phyloP scores from a whole-genome alignment of 2,888 invertebrate species.

The Drosophila basisetae region DNA sequence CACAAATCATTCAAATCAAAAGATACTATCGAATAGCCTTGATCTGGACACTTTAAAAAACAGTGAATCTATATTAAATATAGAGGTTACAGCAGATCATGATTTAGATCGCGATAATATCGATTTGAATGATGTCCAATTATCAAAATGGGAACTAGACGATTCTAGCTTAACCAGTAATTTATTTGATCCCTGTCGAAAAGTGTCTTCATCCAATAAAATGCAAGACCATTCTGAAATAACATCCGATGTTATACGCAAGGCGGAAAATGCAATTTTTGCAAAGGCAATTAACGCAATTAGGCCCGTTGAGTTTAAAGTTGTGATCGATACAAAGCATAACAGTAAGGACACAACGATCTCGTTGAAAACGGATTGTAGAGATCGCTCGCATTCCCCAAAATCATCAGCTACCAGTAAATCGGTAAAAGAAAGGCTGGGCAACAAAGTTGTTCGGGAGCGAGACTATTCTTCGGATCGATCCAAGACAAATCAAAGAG shows the following conservation, averaged over 20 bases:
- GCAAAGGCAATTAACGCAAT: conserved; percentile 94
- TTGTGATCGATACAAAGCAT: conserved; percentile 85
- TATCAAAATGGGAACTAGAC: conserved; percentile 97
- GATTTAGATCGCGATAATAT: conserved; percentile 27
- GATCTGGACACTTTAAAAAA: conserved; percentile 54
- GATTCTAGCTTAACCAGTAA: conserved; percentile 88
- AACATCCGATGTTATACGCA: conserved; percentile 94
- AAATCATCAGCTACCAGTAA: conserved; percentile 50
- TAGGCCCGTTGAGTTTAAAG: conserved; percentile 88
- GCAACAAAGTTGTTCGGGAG: conserved; percentile 86
- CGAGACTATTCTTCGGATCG: conserved; percentile 62
- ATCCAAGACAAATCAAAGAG: conserved; percentile 39
- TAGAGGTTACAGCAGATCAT: conserved; percentile 57
- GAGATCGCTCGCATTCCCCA: conserved; percentile 66
- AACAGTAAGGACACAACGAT: conserved; percentile 85
- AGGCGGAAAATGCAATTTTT: conserved; percentile 96
- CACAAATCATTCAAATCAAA: conserved; percentile 28
- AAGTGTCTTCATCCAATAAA: conserved; percentile 85
- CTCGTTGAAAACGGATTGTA: conserved; percentile 63
- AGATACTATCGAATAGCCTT: conserved; percentile 15
- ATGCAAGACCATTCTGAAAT: conserved; percentile 87
- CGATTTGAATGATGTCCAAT: conserved; percentile 88
- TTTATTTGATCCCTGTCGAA: conserved; percentile 85
- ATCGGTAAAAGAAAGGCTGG: conserved; percentile 92
- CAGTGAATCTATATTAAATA: conserved; percentile 74